Base-by-base conservation (phyloP, 2,888 invertebrate species). In the Drosophila dives region DNA sequence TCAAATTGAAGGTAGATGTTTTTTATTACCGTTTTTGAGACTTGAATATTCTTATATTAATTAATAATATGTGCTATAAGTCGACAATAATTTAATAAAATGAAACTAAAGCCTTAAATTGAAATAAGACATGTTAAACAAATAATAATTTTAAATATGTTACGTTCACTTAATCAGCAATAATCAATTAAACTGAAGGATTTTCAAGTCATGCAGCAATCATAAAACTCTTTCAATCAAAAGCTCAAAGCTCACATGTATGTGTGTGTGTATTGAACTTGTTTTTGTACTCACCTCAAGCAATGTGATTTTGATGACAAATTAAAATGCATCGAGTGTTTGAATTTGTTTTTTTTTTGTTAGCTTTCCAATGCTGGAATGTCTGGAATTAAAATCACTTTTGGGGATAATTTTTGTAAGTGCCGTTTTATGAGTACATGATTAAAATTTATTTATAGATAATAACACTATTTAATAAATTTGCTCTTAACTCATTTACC, bases 241-340 rank as follows among this genome's bases (percentile, higher is more conserved):
- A 45, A 45, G 45, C 45, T 45, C 23, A 23, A 45, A 45, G 23
- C 45, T 45, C 23, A 23, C 23, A 29, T 11, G 10, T 26, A 26
- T 5, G 49, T 17, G 26, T 17, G 10, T n/a, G n/a, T 50, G 3
- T n/a, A 50, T 32, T n/a, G 29, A 50, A 50, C 50, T 23, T 53
- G 23, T 56, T 48, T n/a, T 7, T 53, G 20, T 56, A 62, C 75
- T 79, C 55, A 79, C 79, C 81, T 79, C 40, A 51, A 64, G 67
- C 59, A 60, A 70, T 51, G 62, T 40, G 51, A 59, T 32, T 53
- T 36, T 29, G 34, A 58, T 64, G 42, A 40, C 45, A 64, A 73
- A 42, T 68, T 68, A 50, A 77, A 73, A 81, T 73, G 81, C 81
- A 79, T 81, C 48, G 81, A 73, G 56, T 67, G 64, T 61, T 23